Evolutionary conservation across 2,113 vertebrate genomes (phyloP), one percentile per base, ranked within the genome.

Genomic region (Malurus cyaneus): DNA sequence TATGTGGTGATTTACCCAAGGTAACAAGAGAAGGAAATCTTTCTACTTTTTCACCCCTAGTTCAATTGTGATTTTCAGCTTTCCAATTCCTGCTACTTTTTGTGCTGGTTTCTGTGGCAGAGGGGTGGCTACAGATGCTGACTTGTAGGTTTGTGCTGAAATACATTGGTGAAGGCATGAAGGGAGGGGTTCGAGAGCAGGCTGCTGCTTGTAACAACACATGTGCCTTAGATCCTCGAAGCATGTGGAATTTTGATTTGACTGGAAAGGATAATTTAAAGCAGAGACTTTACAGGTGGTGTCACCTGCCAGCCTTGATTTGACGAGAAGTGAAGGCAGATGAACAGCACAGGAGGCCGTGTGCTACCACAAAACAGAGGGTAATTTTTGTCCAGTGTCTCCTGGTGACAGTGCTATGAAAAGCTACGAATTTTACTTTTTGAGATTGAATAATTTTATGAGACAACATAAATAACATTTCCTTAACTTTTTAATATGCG

Each of bases 361-460:
- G 46, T 0, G 0, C 46, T 89, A 10, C 18, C 14, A 6, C 0
- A 0, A 70, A 93, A 69, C 13, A 64, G 44, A 32, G 11, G 18
- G 4, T 39, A 20, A 11, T 67, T 83, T 89, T 77, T 82, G 32
- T 76, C n/a, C 19, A 20, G 17, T 41, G 24, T 65, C 9, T 83
- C 39, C 72, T 56, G 31, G 11, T 65, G 59, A 82, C 17, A 20
- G 54, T 64, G n/a, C n/a, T n/a, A n/a, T n/a, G 65, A 77, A 74
- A 64, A 78, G 13, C 25, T 52, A 42, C 17, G 18, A 36, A 26
- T 69, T 89, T 86, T 56, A 23, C 14, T 60, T 74, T 74, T 73
- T 59, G 1, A 4, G 34, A 8, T 66, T 86, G 18, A 49, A 79
- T 69, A 21, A 31, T 84, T 44, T 59, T 65, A 24, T 29, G 29